phyloP scores from a whole-genome alignment of 2,888 invertebrate genomes.

The Lithophane semibrunnea region DNA sequence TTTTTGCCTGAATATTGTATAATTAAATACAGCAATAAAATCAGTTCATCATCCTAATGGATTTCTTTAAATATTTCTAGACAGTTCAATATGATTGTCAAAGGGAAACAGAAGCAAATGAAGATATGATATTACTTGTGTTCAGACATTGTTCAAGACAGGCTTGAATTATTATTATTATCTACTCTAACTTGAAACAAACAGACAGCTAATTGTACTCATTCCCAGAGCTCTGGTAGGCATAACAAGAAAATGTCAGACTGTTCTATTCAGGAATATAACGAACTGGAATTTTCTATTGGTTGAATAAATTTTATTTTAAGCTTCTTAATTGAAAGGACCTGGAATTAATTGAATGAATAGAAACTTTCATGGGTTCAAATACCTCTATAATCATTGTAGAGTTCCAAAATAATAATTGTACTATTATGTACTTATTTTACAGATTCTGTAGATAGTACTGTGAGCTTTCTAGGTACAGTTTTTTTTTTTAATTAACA shows the following conservation, averaged over 20 bases:
- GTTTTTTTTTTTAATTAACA: too few species aligned
- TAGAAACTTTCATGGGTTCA: neutral
- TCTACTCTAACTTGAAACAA: slow-evolving; percentile 36
- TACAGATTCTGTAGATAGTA: neutral
- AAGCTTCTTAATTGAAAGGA: slow-evolving; percentile 2
- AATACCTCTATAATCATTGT: neutral
- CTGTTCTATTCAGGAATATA: slow-evolving; percentile 30
- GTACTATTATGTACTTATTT: neutral
- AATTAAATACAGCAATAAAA: neutral
- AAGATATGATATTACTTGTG: slow-evolving; percentile 12
- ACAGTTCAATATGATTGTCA: neutral
- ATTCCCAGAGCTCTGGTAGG: slow-evolving; percentile 23
- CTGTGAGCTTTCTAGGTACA: neutral
- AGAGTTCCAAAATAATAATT: neutral
- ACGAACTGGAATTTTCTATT: slow-evolving; percentile 6
- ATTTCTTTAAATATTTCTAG: neutral
- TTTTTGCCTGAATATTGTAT: neutral
- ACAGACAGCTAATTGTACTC: slow-evolving; percentile 48
- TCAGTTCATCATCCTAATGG: neutral
- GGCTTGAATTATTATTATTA: slow-evolving; percentile 40
- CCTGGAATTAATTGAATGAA: slow-evolving; percentile 22
- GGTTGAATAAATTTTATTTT: slow-evolving; percentile 18
- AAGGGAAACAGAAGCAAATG: slow-evolving; percentile 13
- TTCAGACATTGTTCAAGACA: slow-evolving; percentile 29
- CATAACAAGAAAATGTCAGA: slow-evolving; percentile 35